Percentiles rank a stretch among this genome's conserved stretches.
These are phyloP conservation scores for Campylomormyrus numenius DNA, from an alignment of 2,113 vertebrate species.

Conservation along the genomic window DNA sequence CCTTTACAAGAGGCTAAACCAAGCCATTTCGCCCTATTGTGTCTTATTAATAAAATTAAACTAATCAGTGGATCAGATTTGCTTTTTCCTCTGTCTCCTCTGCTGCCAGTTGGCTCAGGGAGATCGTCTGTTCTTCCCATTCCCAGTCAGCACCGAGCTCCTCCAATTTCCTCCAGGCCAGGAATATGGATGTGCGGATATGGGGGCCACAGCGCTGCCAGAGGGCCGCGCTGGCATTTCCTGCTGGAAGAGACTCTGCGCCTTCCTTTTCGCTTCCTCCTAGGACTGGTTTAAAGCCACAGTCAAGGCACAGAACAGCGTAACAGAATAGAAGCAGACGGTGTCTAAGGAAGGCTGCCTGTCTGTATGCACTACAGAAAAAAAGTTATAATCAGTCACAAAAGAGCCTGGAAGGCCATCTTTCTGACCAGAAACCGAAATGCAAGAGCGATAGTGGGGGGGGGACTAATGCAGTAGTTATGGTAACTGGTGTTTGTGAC, in stretches of 20 bases:
- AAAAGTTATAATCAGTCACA: not conserved
- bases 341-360: not conserved
- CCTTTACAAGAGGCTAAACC: not conserved
- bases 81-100: not conserved
- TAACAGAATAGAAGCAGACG: not conserved
- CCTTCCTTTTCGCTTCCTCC: not conserved
- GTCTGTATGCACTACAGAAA: not conserved
- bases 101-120: not conserved
- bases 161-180: conserved; percentile 6
- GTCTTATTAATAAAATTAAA: conserved; percentile 6
- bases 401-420: not conserved
- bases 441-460: not conserved
- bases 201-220: conserved; percentile 1
- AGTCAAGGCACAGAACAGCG: not conserved
- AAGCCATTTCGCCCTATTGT: not conserved
- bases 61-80: not conserved
- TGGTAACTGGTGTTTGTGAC: not conserved
- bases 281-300: not conserved
- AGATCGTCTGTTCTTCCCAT: conserved; percentile 13
- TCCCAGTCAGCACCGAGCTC: not conserved
- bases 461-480: not conserved
- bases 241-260: conserved; percentile 3
- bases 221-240: conserved; percentile 5
- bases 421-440: not conserved
- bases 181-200: conserved; percentile 8